Evolutionary conservation across 2,888 invertebrate species (phyloP), one percentile per base, ranked within the genome.

Genomic region (Amiota mariae): DNA sequence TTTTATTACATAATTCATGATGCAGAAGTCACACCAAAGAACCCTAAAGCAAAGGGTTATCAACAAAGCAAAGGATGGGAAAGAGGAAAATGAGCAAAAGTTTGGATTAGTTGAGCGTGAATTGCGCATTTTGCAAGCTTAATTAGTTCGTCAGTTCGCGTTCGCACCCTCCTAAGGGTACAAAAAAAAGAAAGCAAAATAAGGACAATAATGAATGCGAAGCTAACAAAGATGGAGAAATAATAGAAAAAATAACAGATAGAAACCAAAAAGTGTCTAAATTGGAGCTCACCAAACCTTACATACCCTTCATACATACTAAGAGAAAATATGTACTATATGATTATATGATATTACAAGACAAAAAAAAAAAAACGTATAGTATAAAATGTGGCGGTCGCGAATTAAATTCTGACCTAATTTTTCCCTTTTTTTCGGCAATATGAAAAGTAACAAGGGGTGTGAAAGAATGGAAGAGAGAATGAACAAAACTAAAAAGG

Each of bases 51-150:
- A 36, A 36, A 36, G 36, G 36, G 36, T 36, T 2, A 36, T 36
- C 36, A 36, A 36, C 36, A 36, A 36, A 36, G 36, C 36, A 36
- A 36, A 36, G 36, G 36, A 36, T 36, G 8, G 6, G 36, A 36
- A 36, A 36, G 36, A 36, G 36, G 36, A 36, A 36, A 36, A 36
- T 36, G 36, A 36, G 36, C 36, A 36, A 36, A 63, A 10, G 18
- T 67, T 12, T 20, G 49, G 6, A 46, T 63, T 63, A 63, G 63
- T n/a, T 15, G 12, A 15, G 67, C 54, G 20, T 68, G 67, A 68
- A 54, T 68, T 51, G 67, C 67, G 36, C 67, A 68, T 68, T 68
- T 68, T 54, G 54, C 67, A 24, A 54, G 24, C 67, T 68, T 68
- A 68, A 68, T 68, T 68, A 68, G 67, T 68, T 68, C 18, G 67